Base-by-base conservation (phyloP, 2,797 vertebrate species). In the Acanthopagrus latus region DNA sequence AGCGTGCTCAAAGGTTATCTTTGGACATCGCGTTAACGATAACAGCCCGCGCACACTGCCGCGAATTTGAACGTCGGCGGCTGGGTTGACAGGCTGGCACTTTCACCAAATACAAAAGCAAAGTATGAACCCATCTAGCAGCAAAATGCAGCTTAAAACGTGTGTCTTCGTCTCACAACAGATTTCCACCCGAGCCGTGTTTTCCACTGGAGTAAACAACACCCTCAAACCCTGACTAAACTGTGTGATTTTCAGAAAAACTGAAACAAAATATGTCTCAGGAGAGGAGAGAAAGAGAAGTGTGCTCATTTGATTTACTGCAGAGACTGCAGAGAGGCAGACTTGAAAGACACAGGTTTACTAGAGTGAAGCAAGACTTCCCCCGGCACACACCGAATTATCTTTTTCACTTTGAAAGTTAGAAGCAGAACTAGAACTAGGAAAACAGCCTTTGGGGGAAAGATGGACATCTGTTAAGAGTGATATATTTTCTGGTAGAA, bases 261-360 rank as follows among this genome's bases (percentile, higher is more conserved):
- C 84, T 87, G 91, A 92, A 90, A 92, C 86, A 80, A 92, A 92
- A 92, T 88, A 67, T 69, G 89, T 93, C 92, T 85, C 89, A 70
- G 82, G 92, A 93, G 87, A 90, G 82, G 70, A 56, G 76, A 74
- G 82, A 82, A 89, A 86, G 74, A 68, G 78, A 82, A 84, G 80
- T 59, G 81, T 38, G 77, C 67, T 87, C 84, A 91, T 91, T 93
- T 92, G 91, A 95, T 92, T 93, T 89, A 89, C 78, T 78, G 89
- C 82, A 83, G 80, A 89, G 84, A 88, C 81, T 54, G 81, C 74
- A 60, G 73, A 90, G 79, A 79, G 64, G 64, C 80, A 71, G 91
- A 89, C 80, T 93, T 94, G 89, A 92, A 94, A 94, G 89, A 90
- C 79, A 74, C 76, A 89, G 88, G 87, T 93, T 92, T 93, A 91